Base-by-base conservation (phyloP, 2,888 invertebrate species). In the Zele albiditarsus region DNA sequence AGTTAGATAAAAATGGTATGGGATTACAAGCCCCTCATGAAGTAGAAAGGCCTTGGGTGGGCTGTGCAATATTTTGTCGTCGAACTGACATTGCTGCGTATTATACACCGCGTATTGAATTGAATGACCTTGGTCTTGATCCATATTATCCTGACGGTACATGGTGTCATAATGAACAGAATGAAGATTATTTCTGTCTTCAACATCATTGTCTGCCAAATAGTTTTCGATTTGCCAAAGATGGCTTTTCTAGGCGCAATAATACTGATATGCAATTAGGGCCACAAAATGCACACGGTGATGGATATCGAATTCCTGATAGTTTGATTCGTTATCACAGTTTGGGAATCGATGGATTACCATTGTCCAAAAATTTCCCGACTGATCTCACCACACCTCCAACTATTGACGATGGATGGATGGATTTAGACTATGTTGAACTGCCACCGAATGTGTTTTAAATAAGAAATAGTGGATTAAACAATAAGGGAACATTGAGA, bases 141-240 rank as follows among this genome's bases (percentile, higher is more conserved):
- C 93, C 94, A 0, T 86, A 86, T 78, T 94, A 95, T 85, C 95
- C 95, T 0, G 95, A 95, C 89, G 95, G 95, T 16, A 95, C 95
- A 3, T 94, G 94, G 94, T 95, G 95, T 85, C 94, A 95, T 86
- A 90, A 91, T 83, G 93, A 93, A 82, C 92, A 91, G 62, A 89
- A 89, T 23, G 90, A 91, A 76, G 91, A 95, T 87, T 94, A 93
- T 89, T 95, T 92, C 86, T 95, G 95, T 83, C 89, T 93, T 71
- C 93, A 94, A 81, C 94, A 95, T 86, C 94, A 94, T 82, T 95
- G 95, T 86, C 88, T 95, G 75, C 94, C 95, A 0, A 94, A 94
- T 49, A 79, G 74, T 57, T 87, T 86, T 78, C 81, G 82, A 73
- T 87, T 86, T 74, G 81, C 78, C 27, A 84, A 86, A 76, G 83